Conservation (phyloP, 2,797 vertebrate genomes). For the Ptychobarbus kaznakovi region DNA sequence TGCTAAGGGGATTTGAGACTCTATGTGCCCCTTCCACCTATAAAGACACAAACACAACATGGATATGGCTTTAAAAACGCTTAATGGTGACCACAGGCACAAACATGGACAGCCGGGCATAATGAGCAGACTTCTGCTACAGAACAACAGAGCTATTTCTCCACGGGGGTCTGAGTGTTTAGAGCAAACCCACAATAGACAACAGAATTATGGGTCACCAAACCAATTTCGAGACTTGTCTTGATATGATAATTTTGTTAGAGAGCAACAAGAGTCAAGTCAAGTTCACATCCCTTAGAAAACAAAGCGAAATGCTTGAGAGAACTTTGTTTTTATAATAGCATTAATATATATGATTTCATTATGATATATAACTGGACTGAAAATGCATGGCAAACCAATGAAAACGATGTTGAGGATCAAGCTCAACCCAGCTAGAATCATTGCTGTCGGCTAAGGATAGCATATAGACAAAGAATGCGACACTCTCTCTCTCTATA, state of each 20-base stretch:
- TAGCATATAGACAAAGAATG: slow-evolving; percentile 56
- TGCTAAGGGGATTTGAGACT: background rate
- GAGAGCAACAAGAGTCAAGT: background rate
- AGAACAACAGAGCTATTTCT: slow-evolving; percentile 1
- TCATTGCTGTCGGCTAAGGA: slow-evolving; percentile 46
- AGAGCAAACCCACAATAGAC: background rate
- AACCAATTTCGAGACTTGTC: background rate
- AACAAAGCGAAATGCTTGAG: background rate
- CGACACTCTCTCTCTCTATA: slow-evolving; percentile 55
- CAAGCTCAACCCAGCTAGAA: slow-evolving; percentile 23
- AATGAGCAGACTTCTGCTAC: background rate
- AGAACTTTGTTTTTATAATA: background rate
- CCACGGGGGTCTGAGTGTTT: background rate
- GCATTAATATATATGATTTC: background rate
- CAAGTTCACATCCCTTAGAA: background rate
- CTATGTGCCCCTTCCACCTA: background rate
- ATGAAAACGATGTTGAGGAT: background rate
- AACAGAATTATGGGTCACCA: background rate
- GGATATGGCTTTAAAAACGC: slow-evolving; percentile 64
- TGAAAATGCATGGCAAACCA: background rate
- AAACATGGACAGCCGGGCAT: background rate
- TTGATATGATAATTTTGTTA: background rate
- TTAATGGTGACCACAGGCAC: background rate
- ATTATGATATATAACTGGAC: background rate
- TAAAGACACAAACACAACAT: slow-evolving; percentile 44